A percentile compares a stretch with the other conserved stretches of the same genome.
phyloP scores from a whole-genome alignment of 2,888 invertebrate genomes.

The Sacculina carcini region DNA sequence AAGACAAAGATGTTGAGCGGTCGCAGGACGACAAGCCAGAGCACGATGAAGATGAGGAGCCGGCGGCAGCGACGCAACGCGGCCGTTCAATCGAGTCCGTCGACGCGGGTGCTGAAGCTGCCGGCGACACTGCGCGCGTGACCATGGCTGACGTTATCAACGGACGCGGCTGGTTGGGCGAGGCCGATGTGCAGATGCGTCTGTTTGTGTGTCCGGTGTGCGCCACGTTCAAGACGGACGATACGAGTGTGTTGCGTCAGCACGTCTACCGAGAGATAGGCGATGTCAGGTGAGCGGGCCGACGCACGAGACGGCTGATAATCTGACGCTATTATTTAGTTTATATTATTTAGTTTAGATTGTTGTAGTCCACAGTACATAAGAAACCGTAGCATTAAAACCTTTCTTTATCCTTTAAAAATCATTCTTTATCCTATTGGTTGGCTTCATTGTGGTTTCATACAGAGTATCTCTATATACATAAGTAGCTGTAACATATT shows the following conservation, averaged over 20 bases:
- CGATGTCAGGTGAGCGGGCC: slow-evolving; percentile 30
- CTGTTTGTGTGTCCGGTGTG: slow-evolving; percentile 30
- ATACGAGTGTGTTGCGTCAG: slow-evolving; percentile 31
- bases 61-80: not conserved
- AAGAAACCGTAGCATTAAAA: no score
- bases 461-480: no score
- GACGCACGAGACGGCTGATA: no score
- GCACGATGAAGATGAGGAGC: not conserved
- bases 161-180: slow-evolving; percentile 6
- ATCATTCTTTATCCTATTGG: no score
- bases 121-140: not conserved
- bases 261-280: slow-evolving; percentile 39
- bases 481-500: no score
- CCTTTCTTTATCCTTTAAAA: no score
- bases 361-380: no score
- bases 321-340: no score
- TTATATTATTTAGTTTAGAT: slow-evolving; percentile 24
- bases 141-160: not conserved
- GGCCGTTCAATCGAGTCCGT: no score
- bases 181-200: slow-evolving; percentile 8
- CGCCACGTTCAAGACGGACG: slow-evolving; percentile 28
- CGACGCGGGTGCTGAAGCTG: no score
- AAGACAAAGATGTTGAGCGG: slow-evolving; percentile 5
- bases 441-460: no score
- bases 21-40: not conserved